Evolutionary conservation across 2,797 vertebrate genomes (phyloP).

Genomic region (Neostethus bicornis): DNA sequence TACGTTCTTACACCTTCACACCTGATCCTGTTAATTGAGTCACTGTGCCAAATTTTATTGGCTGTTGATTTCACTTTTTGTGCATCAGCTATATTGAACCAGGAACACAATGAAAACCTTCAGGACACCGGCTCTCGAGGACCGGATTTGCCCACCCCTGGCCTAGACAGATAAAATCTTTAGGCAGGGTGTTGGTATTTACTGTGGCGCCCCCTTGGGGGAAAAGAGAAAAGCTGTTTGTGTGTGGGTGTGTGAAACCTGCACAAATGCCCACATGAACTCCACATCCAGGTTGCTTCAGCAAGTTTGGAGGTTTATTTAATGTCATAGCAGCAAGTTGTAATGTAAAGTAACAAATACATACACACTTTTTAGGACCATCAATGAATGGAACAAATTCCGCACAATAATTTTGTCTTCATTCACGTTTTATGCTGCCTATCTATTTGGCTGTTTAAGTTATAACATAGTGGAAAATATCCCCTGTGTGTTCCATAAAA

Average conservation of each 20-base stretch:
- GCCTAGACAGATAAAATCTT: too few relatives aligned
- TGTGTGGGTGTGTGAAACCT: conserved; percentile 11
- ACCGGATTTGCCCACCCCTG: too few relatives aligned
- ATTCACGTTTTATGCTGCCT: conserved; percentile 61
- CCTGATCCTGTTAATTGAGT: too few relatives aligned
- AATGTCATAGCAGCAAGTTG: conserved; percentile 79
- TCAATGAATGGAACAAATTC: conserved; percentile 66
- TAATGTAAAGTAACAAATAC: conserved; percentile 75
- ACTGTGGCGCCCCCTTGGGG: too few relatives aligned
- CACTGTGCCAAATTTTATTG: too few relatives aligned
- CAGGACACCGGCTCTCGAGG: too few relatives aligned
- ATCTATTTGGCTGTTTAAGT: conserved; percentile 44
- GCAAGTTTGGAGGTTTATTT: conserved; percentile 78
- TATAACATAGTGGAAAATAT: conserved; percentile 54
- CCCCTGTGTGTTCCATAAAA: conserved; percentile 57
- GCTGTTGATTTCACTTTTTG: too few relatives aligned
- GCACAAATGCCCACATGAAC: conserved; percentile 55
- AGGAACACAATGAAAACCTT: too few relatives aligned
- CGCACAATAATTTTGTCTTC: conserved; percentile 65
- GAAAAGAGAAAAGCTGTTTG: conserved; percentile 1
- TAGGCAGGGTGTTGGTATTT: too few relatives aligned
- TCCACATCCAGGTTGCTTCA: conserved; percentile 72
- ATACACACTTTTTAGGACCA: conserved; percentile 72
- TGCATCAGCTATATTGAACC: too few relatives aligned
- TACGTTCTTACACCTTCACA: too few relatives aligned